These are phyloP conservation scores for Recurvirostra avosetta DNA, from an alignment of 2,113 vertebrate species.

Conservation along the genomic window DNA sequence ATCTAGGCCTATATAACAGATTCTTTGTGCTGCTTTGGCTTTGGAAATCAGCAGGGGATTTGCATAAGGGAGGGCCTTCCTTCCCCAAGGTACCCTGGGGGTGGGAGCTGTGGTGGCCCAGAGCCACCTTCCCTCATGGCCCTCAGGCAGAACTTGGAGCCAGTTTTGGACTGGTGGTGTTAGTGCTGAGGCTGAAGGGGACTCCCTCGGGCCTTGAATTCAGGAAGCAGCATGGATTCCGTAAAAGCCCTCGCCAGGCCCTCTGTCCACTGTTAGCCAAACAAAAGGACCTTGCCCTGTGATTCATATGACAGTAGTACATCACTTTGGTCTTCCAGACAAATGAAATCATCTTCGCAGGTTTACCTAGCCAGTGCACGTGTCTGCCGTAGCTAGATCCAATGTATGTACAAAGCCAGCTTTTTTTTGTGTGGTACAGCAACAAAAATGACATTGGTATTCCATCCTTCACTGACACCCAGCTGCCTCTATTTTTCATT, in stretches of 20 bases:
- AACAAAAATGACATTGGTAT: background rate
- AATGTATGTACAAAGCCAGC: fast-evolving
- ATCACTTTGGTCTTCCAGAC: background rate
- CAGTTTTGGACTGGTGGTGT: background rate
- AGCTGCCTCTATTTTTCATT: conserved; percentile 11
- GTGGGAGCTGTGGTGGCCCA: background rate
- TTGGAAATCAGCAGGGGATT: background rate
- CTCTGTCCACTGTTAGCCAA: background rate
- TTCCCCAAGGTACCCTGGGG: no score
- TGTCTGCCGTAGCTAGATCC: background rate
- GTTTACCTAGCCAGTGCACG: background rate
- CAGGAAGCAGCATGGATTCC: background rate
- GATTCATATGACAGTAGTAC: background rate
- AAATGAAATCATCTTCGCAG: background rate
- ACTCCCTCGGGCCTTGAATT: background rate
- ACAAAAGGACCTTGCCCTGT: background rate
- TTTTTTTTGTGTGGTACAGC: background rate
- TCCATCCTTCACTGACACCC: background rate
- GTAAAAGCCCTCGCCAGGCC: background rate
- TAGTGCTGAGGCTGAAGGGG: background rate
- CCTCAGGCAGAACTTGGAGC: background rate
- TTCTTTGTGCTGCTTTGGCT: background rate
- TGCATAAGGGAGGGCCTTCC: background rate
- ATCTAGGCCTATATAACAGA: background rate
- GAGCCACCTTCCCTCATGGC: fast-evolving